phyloP scores from a whole-genome alignment of 2,797 vertebrate species.

The Pogoniulus pusillus region DNA sequence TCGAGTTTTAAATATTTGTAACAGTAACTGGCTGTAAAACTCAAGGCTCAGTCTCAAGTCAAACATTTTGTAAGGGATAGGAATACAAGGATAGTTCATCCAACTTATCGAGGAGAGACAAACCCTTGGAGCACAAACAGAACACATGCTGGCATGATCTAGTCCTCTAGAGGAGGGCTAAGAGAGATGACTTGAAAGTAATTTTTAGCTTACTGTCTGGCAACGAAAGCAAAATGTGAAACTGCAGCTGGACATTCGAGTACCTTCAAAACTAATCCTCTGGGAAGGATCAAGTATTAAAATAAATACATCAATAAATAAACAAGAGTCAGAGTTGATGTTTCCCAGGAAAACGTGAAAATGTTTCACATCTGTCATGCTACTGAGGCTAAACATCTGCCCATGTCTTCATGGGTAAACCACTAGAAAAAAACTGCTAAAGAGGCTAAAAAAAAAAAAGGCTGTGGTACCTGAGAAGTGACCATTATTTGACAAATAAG shows the following conservation, averaged over 20 bases:
- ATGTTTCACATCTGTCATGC: background rate
- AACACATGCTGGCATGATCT: background rate
- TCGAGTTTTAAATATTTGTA: background rate
- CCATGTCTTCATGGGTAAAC: background rate
- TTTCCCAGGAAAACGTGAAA: background rate
- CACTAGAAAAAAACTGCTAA: background rate
- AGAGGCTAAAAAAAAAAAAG: background rate
- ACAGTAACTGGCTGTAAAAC: background rate
- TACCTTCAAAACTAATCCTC: constrained; percentile 1
- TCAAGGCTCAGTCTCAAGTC: background rate
- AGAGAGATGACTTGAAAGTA: background rate
- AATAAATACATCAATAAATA: background rate
- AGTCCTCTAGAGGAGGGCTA: background rate
- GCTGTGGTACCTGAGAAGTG: background rate
- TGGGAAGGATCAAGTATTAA: background rate
- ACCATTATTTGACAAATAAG: background rate
- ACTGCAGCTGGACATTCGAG: background rate
- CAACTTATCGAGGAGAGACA: background rate
- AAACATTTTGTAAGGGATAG: background rate
- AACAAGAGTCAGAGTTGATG: background rate
- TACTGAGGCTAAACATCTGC: background rate
- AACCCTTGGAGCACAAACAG: background rate
- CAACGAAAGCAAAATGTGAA: constrained; percentile 4
- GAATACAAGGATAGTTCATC: background rate
- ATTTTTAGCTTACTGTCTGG: constrained; percentile 14